Evolutionary conservation across 2,888 invertebrate species (phyloP).

Genomic region (Ophioninae sp.): DNA sequence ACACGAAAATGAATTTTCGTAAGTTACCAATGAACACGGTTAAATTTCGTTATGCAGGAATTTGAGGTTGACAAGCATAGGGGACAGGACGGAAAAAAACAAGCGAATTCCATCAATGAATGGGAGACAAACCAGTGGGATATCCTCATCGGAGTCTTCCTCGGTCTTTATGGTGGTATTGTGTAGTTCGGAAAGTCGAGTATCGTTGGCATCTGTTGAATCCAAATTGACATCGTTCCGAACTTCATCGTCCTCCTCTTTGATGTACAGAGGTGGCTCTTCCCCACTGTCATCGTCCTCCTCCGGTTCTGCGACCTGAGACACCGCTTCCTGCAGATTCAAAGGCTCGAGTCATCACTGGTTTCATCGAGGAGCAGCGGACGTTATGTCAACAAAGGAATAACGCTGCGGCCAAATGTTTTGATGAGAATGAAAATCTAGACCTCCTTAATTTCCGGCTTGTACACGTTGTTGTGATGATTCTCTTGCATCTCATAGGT

Average conservation of each 20-base stretch:
- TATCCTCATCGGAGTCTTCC: conserved; percentile 88
- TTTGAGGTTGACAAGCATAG: conserved; percentile 50
- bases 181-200: conserved; percentile 78
- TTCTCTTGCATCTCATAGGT: conserved; percentile 49
- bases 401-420: conserved; percentile 37
- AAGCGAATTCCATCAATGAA: neutral
- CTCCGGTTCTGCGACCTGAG: conserved; percentile 80
- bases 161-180: conserved; percentile 79
- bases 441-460: conserved; percentile 64
- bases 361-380: neutral
- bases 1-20: conserved; percentile 5
- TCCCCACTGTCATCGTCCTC: conserved; percentile 76
- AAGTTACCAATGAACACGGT: neutral
- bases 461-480: conserved; percentile 58
- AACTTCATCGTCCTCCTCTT: conserved; percentile 78
- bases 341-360: neutral
- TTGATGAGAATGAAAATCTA: neutral
- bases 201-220: conserved; percentile 75
- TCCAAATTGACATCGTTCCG: conserved; percentile 83
- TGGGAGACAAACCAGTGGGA: conserved; percentile 85
- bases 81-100: conserved; percentile 1
- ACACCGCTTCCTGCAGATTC: conserved; percentile 52
- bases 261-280: conserved; percentile 82
- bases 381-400: neutral
- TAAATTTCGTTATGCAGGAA: conserved; percentile 38